Evolutionary conservation across 2,888 invertebrate genomes (phyloP).

Genomic region (Reticulitermes lucifugus): DNA sequence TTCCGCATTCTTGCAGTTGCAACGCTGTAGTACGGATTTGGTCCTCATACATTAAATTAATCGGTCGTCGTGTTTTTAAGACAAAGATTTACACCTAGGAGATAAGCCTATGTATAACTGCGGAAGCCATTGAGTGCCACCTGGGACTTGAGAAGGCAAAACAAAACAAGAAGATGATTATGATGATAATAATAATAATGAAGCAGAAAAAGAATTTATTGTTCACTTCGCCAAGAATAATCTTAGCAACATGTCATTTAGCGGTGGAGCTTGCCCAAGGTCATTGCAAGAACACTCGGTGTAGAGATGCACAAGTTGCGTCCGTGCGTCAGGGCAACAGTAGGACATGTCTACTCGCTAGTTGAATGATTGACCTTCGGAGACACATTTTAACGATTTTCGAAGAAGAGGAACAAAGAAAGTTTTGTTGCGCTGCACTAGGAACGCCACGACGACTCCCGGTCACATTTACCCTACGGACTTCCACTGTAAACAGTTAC

Average conservation of each 20-base stretch:
- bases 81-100: background rate
- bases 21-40: background rate
- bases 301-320: conserved; percentile 19
- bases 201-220: conserved; percentile 7
- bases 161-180: background rate
- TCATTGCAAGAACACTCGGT: conserved; percentile 21
- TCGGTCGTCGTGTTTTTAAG: background rate
- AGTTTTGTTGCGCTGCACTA: too few relatives aligned
- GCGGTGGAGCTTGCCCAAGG: conserved; percentile 35
- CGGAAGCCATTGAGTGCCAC: conserved; percentile 7
- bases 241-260: conserved; percentile 38
- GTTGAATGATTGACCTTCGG: background rate
- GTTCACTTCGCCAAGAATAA: conserved; percentile 30
- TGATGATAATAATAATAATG: background rate
- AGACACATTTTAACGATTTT: background rate
- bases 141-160: background rate
- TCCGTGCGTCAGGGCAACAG: conserved; percentile 13
- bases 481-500: too few relatives aligned
- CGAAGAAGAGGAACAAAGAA: background rate
- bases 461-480: too few relatives aligned
- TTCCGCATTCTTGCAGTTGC: background rate
- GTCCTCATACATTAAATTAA: background rate
- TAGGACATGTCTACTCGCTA: background rate
- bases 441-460: too few relatives aligned
- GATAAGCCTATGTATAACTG: background rate